These are phyloP conservation scores for Actenoides lindsayi DNA, from an alignment of 2,113 vertebrate species.

Conservation along the genomic window DNA sequence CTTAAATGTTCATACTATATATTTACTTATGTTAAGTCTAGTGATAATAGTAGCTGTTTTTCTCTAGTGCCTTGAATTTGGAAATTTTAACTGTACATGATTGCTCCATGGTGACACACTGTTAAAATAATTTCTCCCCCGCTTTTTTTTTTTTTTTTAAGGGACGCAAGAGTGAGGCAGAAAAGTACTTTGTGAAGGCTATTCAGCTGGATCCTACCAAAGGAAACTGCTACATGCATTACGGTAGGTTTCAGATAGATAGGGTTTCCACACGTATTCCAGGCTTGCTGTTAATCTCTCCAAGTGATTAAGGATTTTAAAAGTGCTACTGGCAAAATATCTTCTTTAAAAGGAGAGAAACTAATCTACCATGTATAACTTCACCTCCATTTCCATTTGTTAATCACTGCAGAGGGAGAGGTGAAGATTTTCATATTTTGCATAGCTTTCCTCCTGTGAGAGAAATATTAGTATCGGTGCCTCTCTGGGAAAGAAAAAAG, in stretches of 20 bases:
- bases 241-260: constrained; percentile 82
- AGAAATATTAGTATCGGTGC: constrained; percentile 1
- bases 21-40: neutral
- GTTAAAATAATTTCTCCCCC: neutral
- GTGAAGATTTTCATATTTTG: constrained; percentile 1
- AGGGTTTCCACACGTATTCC: neutral
- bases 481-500: neutral
- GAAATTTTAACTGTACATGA: neutral
- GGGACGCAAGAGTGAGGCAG: constrained; percentile 95
- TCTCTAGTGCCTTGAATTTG: neutral
- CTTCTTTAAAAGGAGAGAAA: neutral
- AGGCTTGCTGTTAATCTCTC: constrained; percentile 21
- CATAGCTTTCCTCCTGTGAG: neutral
- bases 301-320: constrained; percentile 26
- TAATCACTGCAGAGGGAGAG: neutral
- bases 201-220: constrained; percentile 96
- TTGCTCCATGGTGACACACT: neutral
- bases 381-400: constrained; percentile 16
- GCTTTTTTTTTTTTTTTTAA: constrained; percentile 38
- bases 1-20: neutral
- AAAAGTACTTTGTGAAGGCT: constrained; percentile 94
- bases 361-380: constrained; percentile 1
- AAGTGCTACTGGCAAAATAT: neutral
- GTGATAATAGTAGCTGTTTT: constrained; percentile 18
- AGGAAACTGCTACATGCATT: constrained; percentile 99